A percentile compares a stretch with the other conserved stretches of the same genome.
Evolutionary conservation across 2,797 vertebrate species (phyloP).

Genomic region (Poecile montanus): DNA sequence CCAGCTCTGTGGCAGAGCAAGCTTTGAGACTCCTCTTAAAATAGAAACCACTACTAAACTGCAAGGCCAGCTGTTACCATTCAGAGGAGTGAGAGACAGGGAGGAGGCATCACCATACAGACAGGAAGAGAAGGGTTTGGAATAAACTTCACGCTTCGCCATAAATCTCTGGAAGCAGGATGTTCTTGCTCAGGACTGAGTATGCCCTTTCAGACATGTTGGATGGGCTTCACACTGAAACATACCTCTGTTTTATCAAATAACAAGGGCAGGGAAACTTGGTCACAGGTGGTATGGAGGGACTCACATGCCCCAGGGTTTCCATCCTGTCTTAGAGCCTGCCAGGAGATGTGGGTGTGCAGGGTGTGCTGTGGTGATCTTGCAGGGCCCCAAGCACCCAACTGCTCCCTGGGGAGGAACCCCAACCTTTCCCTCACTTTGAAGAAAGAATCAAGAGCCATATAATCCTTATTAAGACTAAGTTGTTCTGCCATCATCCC

Average conservation of each 20-base stretch:
- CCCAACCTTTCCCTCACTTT: neutral
- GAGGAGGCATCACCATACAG: neutral
- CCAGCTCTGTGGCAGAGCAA: conserved; percentile 5
- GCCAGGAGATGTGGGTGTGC: neutral
- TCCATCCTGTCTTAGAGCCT: conserved; percentile 11
- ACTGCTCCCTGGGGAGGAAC: neutral
- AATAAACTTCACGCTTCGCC: conserved; percentile 9
- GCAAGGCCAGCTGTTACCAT: neutral
- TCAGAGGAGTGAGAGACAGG: neutral
- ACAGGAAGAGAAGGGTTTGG: neutral
- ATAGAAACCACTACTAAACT: conserved; percentile 9
- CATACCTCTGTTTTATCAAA: conserved; percentile 57
- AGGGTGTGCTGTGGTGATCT: neutral
- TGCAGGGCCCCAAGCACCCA: neutral
- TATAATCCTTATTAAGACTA: neutral
- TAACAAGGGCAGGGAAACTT: conserved; percentile 42
- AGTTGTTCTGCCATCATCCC: conserved; percentile 3
- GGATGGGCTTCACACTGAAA: conserved; percentile 59
- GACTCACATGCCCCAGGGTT: neutral
- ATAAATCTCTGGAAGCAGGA: conserved; percentile 29
- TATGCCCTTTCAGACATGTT: conserved; percentile 1
- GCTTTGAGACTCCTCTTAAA: neutral
- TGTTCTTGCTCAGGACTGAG: conserved; percentile 59
- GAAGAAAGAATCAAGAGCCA: conserved; percentile 34
- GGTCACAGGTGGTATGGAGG: neutral